A percentile compares a stretch with the other conserved stretches of the same genome.
Conservation (phyloP, 2,888 invertebrate genomes). For the Phaedon cochleariae region DNA sequence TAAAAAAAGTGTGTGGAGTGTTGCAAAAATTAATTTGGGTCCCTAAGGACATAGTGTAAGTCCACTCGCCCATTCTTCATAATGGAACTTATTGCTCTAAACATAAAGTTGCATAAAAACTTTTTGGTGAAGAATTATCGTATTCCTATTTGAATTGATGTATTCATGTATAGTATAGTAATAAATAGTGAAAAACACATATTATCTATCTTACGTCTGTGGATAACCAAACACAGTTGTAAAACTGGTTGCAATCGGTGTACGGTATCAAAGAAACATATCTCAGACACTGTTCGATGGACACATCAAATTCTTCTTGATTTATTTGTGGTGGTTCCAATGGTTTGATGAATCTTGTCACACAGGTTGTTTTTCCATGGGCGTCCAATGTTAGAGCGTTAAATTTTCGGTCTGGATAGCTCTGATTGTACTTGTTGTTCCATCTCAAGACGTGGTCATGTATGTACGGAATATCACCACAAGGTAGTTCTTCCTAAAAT, state of each 20-base stretch:
- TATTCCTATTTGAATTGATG: too few species aligned
- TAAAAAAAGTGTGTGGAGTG: too few species aligned
- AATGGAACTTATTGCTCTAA: too few species aligned
- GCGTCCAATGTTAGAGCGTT: slow-evolving; percentile 66
- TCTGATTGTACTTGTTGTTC: slow-evolving; percentile 63
- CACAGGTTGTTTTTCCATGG: slow-evolving; percentile 66
- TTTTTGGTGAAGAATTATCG: too few species aligned
- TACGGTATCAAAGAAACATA: slow-evolving; percentile 65
- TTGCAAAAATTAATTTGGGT: too few species aligned
- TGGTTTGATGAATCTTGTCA: slow-evolving; percentile 64
- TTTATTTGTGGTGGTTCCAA: slow-evolving; percentile 63
- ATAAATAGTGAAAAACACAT: not conserved
- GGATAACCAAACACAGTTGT: slow-evolving; percentile 67
- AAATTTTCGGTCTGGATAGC: slow-evolving; percentile 66
- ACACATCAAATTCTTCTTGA: slow-evolving; percentile 57
- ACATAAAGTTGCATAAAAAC: too few species aligned
- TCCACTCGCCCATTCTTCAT: too few species aligned
- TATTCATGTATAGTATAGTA: too few species aligned
- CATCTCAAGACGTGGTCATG: slow-evolving; percentile 65
- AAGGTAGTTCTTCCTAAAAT: slow-evolving; percentile 60
- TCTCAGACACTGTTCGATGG: slow-evolving; percentile 60
- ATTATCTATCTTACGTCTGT: slow-evolving; percentile 62
- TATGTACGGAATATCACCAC: slow-evolving; percentile 63
- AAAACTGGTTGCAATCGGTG: slow-evolving; percentile 58
- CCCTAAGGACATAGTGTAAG: too few species aligned